These are phyloP conservation scores for Falcunculus frontatus DNA, from an alignment of 2,113 vertebrate genomes.

Conservation along the genomic window DNA sequence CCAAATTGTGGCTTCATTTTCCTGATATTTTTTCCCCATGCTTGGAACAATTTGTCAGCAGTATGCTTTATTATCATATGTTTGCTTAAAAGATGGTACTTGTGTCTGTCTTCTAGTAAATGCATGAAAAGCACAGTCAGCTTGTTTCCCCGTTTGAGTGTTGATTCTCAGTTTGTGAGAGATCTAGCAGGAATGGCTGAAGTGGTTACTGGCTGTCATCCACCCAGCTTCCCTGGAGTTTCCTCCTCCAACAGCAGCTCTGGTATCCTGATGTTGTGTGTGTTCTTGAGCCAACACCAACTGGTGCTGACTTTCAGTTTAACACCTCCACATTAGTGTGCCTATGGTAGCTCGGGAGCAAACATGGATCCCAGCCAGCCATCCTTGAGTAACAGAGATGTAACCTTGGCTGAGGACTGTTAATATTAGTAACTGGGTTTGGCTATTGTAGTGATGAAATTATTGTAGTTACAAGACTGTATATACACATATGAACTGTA, in stretches of 20 bases:
- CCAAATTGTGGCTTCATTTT: not conserved
- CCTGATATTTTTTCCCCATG: not conserved
- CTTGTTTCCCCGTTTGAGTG: not conserved
- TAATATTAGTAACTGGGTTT: not conserved
- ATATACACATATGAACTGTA: not conserved
- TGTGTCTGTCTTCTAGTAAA: not conserved
- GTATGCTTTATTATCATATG: not conserved
- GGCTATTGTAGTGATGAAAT: not conserved
- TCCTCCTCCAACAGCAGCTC: not conserved
- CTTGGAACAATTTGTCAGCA: not conserved
- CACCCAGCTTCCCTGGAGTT: not conserved
- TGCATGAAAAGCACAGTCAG: not conserved
- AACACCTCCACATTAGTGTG: not conserved
- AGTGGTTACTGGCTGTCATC: not conserved
- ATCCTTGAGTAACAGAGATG: not conserved
- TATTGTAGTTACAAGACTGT: slow-evolving; percentile 1
- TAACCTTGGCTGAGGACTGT: not conserved
- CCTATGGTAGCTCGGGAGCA: not conserved
- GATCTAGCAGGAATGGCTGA: not conserved
- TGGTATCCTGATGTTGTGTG: not conserved
- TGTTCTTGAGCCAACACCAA: not conserved
- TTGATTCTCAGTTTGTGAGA: not conserved
- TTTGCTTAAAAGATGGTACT: not conserved
- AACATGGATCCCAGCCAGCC: not conserved
- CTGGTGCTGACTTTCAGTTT: not conserved